Base-by-base conservation (phyloP, 2,113 vertebrate species). In the Scomber japonicus region DNA sequence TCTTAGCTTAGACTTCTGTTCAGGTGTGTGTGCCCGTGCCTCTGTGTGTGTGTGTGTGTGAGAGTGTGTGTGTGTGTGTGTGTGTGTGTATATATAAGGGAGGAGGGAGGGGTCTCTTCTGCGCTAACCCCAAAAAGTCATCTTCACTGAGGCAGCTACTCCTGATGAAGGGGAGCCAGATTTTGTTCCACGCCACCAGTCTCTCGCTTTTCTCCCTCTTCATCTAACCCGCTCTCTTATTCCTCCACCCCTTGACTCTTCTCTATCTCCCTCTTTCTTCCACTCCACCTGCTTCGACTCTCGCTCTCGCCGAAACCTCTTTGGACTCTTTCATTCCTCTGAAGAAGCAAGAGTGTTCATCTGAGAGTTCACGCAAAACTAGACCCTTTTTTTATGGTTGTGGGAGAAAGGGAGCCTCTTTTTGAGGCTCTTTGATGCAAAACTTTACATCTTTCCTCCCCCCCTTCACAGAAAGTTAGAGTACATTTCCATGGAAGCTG, bases 111-210 rank as follows among this genome's bases (percentile, higher is more conserved):
- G 55, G 64, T 91, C 87, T 81, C 86, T 66, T 63, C 81, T 89
- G 89, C 71, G 82, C 85, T 92, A 92, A 91, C 91, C 89, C 79
- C 86, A 92, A 92, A 91, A 89, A 93, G 92, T 94, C 91, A 92
- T 79, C 86, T 89, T 92, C 75, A 86, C 75, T 91, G 79, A 89
- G 63, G 71, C 78, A 80, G 75, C 75, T 76, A 13, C 80, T 72
- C 24, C 65, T 89, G 87, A 92, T 92, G 83, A 92, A 88, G 88
- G 57, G 82, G 70, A 86, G 73, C 73, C 68, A 60, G 71, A 81
- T 83, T 86, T 81, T 80, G 74, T 80, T 86, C 79, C 79, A 86
- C 71, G 48, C 57, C 82, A 63, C 71, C 75, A 74, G 64, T 80
- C 75, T 71, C 79, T 60, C 75, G 68, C 68, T 78, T 84, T 44